Evolutionary conservation across 2,113 vertebrate genomes (phyloP), one percentile per base, ranked within the genome.

Genomic region (Himantopus leucocephalus): DNA sequence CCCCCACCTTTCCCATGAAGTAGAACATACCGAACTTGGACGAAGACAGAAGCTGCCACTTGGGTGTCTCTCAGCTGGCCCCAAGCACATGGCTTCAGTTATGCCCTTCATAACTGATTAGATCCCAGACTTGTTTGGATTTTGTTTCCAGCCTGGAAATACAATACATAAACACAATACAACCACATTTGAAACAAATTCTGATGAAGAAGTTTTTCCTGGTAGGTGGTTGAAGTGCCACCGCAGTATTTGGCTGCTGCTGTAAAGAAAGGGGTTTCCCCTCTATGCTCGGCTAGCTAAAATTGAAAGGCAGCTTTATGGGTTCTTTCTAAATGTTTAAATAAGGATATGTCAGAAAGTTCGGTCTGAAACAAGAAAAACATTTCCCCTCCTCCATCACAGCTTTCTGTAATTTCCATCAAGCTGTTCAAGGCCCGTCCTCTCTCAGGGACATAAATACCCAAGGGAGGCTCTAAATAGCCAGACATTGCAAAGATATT

Each of bases 101-200:
- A 60, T 58, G 10, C 21, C 43, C 58, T 91, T 92, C 62, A 26
- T 29, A 91, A 85, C 50, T 78, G 22, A 79, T 62, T 85, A 60
- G 85, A 92, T 71, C 87, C 75, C 60, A 85, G 62, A 12, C 19
- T 74, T 18, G 3, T 37, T 52, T 29, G 37, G n/a, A 41, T 85
- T 89, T 74, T 35, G 17, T 81, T 94, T 92, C 53, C 55, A 90
- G 78, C 13, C 60, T 91, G 45, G 59, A 87, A 95, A 56, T 20
- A 37, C 23, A 71, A 59, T 9, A 50, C 14, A 58, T 34, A 92
- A 92, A 58, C 41, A 82, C 50, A 71, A 76, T 10, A 34, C 9
- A 43, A 73, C 37, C 48, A 56, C 32, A 14, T 6, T 71, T 0
- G 2, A 77, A 89, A 88, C 37, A 58, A 9, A 7, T 24, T 83